phyloP scores from a whole-genome alignment of 53 echinoderm and acorn worm genomes.

The Glandiceps talaboti region DNA sequence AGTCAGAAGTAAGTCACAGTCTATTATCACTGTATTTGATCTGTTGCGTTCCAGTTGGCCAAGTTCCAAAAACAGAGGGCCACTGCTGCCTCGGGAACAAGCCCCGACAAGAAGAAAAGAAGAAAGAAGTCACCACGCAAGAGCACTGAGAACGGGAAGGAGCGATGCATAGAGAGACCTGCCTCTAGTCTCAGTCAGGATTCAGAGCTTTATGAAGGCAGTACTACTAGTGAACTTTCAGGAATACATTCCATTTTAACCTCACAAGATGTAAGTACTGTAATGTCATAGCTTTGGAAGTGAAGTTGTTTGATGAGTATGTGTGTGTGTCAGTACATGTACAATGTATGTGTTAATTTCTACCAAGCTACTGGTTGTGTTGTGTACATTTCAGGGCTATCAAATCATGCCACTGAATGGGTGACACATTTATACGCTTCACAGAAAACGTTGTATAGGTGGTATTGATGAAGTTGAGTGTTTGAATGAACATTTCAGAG shows the following conservation, averaged over 20 bases:
- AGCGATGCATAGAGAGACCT: slow-evolving; percentile 7
- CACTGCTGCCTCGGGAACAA: neutral
- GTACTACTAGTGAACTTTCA: slow-evolving; percentile 44
- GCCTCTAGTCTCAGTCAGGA: slow-evolving; percentile 20
- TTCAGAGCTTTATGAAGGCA: slow-evolving; percentile 51
- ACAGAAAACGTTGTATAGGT: too few species aligned
- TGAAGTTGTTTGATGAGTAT: neutral
- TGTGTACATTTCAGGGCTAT: too few species aligned
- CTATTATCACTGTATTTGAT: neutral
- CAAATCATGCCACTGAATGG: too few species aligned
- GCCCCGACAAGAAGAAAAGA: slow-evolving; percentile 46
- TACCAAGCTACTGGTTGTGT: too few species aligned
- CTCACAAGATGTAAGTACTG: slow-evolving; percentile 62
- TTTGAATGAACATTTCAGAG: too few species aligned
- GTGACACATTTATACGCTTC: too few species aligned
- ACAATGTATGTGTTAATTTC: neutral
- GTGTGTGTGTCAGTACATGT: neutral
- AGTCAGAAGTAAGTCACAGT: too few species aligned
- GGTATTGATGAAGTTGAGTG: too few species aligned
- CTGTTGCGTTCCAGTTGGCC: slow-evolving; percentile 38
- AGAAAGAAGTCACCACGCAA: slow-evolving; percentile 53
- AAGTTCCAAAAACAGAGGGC: slow-evolving; percentile 93
- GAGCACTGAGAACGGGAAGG: slow-evolving; percentile 10
- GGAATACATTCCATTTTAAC: slow-evolving; percentile 63
- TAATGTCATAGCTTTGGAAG: neutral